phyloP scores from a whole-genome alignment of 2,797 vertebrate species.

The Oreonectes daqikongensis region DNA sequence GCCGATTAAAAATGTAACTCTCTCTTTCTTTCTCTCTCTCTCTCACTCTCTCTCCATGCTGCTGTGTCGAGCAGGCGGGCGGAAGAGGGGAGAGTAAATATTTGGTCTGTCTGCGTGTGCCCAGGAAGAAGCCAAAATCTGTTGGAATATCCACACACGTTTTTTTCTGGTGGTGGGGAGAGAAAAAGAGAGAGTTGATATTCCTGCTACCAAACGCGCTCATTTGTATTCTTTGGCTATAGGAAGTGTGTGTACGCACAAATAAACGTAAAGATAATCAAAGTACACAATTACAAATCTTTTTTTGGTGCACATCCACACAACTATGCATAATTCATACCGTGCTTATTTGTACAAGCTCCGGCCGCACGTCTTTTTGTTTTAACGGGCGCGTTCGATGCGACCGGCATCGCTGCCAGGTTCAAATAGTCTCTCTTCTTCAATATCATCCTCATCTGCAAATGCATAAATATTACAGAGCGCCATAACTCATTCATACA shows the following conservation, averaged over 20 bases:
- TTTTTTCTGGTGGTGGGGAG: slow-evolving; percentile 32
- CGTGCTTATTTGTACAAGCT: slow-evolving; percentile 36
- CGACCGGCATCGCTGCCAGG: background rate
- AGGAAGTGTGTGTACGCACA: slow-evolving; percentile 65
- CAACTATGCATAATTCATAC: slow-evolving; percentile 34
- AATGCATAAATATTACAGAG: slow-evolving; percentile 37
- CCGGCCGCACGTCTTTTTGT: slow-evolving; percentile 22
- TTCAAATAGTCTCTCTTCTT: slow-evolving; percentile 17
- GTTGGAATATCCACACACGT: slow-evolving; percentile 64
- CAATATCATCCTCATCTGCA: background rate
- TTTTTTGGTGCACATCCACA: slow-evolving; percentile 36
- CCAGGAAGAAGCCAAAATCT: slow-evolving; percentile 65
- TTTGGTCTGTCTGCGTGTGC: slow-evolving; percentile 73
- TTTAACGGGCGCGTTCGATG: background rate
- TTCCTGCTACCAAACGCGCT: slow-evolving; percentile 38
- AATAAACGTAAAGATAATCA: slow-evolving; percentile 72
- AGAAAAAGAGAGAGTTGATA: slow-evolving; percentile 26
- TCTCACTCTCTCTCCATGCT: slow-evolving; percentile 69
- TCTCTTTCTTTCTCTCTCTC: slow-evolving; percentile 38
- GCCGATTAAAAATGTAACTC: slow-evolving; percentile 89
- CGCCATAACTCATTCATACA: slow-evolving; percentile 25
- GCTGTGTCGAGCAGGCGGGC: slow-evolving; percentile 60
- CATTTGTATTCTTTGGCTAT: slow-evolving; percentile 73
- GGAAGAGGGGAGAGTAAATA: slow-evolving; percentile 66
- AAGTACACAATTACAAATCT: slow-evolving; percentile 74